A percentile compares a stretch with the other conserved stretches of the same genome.
phyloP scores from a whole-genome alignment of 2,888 invertebrate species.

The Ectropis crepuscularia region DNA sequence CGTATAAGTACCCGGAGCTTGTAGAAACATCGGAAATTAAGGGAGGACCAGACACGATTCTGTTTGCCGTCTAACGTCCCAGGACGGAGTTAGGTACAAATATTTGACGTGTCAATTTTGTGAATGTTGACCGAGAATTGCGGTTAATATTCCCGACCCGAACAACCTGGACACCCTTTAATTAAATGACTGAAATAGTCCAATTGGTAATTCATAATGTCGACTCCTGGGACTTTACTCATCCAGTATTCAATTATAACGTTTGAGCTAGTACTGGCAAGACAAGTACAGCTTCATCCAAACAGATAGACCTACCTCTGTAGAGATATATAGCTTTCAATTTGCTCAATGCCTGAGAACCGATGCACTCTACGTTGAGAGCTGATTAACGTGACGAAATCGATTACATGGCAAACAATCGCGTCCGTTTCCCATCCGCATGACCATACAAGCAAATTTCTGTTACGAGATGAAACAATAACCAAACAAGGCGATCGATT shows the following conservation, averaged over 20 bases:
- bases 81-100: conserved; percentile 85
- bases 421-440: conserved; percentile 16
- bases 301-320: conserved; percentile 30
- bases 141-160: conserved; percentile 83
- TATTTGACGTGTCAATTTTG: conserved; percentile 86
- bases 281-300: conserved; percentile 38
- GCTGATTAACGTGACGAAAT: conserved; percentile 40
- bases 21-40: conserved; percentile 84
- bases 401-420: conserved; percentile 38
- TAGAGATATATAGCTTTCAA: conserved; percentile 24
- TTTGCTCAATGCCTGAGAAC: conserved; percentile 34
- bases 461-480: conserved; percentile 59
- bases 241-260: conserved; percentile 61
- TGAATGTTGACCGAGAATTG: conserved; percentile 85
- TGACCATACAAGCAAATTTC: conserved; percentile 52
- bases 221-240: conserved; percentile 51
- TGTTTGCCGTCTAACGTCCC: conserved; percentile 84
- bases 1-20: conserved; percentile 49
- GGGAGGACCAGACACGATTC: conserved; percentile 84
- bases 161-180: conserved; percentile 76
- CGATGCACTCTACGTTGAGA: conserved; percentile 22
- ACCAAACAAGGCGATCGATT: conserved; percentile 69
- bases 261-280: conserved; percentile 34
- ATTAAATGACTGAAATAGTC: conserved; percentile 82
- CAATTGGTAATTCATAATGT: conserved; percentile 76